These are phyloP conservation scores for Carlito syrichta DNA, from an alignment of 2,113 vertebrate genomes.

Conservation along the genomic window DNA sequence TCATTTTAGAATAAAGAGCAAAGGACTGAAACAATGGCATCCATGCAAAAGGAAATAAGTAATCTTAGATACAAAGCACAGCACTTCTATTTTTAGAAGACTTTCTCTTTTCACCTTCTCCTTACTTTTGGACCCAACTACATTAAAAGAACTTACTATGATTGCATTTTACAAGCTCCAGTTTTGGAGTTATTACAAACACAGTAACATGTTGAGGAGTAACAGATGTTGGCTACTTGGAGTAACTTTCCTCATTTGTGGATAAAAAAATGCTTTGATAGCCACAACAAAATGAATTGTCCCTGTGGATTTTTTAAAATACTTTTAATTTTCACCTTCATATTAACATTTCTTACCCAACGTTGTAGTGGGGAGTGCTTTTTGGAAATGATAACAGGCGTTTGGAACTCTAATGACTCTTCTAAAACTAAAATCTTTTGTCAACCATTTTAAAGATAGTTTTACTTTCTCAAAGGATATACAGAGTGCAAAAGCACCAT, in stretches of 20 bases:
- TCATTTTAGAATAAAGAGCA: neutral
- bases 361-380: neutral
- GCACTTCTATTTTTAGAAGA: neutral
- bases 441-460: slow-evolving; percentile 65
- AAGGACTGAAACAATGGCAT: neutral
- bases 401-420: slow-evolving; percentile 67
- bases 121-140: neutral
- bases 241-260: neutral
- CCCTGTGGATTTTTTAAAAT: neutral
- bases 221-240: neutral
- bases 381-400: slow-evolving; percentile 43
- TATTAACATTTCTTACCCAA: slow-evolving; percentile 47
- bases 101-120: neutral
- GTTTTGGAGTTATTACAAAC: neutral
- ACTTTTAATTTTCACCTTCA: slow-evolving; percentile 40
- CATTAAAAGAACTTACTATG: neutral
- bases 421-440: slow-evolving; percentile 67
- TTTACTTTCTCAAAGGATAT: slow-evolving; percentile 3
- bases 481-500: slow-evolving; percentile 72
- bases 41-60: neutral
- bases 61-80: neutral
- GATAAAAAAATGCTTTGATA: neutral
- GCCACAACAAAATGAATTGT: neutral
- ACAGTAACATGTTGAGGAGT: neutral
- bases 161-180: neutral